phyloP scores from a whole-genome alignment of 1,140 invertebrate species.

The Thaumatotibia leucotreta region DNA sequence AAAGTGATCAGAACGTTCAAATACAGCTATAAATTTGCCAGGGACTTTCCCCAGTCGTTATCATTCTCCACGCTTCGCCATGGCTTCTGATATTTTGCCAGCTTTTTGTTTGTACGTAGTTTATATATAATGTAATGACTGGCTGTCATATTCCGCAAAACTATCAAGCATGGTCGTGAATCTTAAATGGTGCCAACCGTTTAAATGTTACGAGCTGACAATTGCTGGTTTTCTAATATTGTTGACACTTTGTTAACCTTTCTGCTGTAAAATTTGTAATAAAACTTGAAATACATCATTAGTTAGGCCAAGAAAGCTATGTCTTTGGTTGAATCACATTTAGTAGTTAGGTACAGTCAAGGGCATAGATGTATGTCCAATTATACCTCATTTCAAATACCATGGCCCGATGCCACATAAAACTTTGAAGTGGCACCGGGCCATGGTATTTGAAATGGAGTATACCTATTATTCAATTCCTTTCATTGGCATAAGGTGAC shows the following conservation, averaged over 20 bases:
- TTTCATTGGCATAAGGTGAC: no score
- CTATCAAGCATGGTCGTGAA: slow-evolving; percentile 1
- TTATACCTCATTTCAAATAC: no score
- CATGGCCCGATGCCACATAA: no score
- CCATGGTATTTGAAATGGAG: no score
- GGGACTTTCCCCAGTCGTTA: slow-evolving; percentile 64
- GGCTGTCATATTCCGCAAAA: slow-evolving; percentile 36
- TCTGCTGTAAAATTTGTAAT: background rate
- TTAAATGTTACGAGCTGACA: slow-evolving; percentile 8
- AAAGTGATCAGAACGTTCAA: slow-evolving; percentile 73
- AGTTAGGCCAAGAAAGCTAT: background rate
- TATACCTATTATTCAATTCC: no score
- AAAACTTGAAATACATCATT: background rate
- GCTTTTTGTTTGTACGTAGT: slow-evolving; percentile 52
- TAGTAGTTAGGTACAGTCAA: background rate
- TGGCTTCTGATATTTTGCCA: slow-evolving; percentile 57
- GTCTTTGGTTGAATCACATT: background rate
- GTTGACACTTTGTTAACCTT: background rate
- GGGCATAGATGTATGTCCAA: no score
- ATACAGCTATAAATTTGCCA: slow-evolving; percentile 54
- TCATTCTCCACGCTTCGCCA: slow-evolving; percentile 49
- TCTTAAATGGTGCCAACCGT: background rate
- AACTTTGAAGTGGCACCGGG: no score
- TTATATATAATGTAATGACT: slow-evolving; percentile 63
- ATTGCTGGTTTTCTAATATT: slow-evolving; percentile 13